Base-by-base conservation (phyloP, 1,140 invertebrate species). In the Chironomus striatipennis region DNA sequence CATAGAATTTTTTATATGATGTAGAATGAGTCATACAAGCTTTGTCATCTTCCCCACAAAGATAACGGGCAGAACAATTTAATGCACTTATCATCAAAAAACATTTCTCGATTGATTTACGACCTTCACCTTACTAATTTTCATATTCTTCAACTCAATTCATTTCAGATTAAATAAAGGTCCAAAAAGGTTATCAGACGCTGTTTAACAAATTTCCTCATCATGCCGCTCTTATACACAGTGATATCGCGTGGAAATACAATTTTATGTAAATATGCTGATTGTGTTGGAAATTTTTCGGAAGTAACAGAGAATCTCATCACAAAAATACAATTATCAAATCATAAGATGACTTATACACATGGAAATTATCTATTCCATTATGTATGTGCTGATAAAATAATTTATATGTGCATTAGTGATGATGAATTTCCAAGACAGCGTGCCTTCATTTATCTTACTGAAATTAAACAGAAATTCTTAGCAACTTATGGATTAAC, bases 391-490 rank as follows among this genome's bases (percentile, higher is more conserved):
- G 93, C 97, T 83, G 90, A 95, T 79, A 86, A 88, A 79, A 89
- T 97, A 76, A 89, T 96, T 78, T 97, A 95, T 82, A 90, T 98
- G 84, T 97, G 95, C 79, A 97, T 97, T 73, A 95, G 95, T 74
- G 95, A 97, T 85, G 93, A 96, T 88, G 93, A 95, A 85, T 97
- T 97, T 84, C 93, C 97, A 85, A 87, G 93, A 79, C 91, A 93
- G 1, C 88, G 93, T 83, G 95, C 95, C 57, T 98, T 98, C 83
- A 81, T 94, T 9, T 98, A 91, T 81, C 85, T 98, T 0, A 90
- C 93, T 82, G 95, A 97, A 83, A 91, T 97, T 18, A 96, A 97
- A 83, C 87, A 90, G 80, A 88, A 92, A 81, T 97, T 98, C 81
- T 87, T 89, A 78, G 86, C 90, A 17, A 87, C 90, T 70, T 97